phyloP scores from a whole-genome alignment of 1,140 invertebrate genomes.

The Limonius californicus region DNA sequence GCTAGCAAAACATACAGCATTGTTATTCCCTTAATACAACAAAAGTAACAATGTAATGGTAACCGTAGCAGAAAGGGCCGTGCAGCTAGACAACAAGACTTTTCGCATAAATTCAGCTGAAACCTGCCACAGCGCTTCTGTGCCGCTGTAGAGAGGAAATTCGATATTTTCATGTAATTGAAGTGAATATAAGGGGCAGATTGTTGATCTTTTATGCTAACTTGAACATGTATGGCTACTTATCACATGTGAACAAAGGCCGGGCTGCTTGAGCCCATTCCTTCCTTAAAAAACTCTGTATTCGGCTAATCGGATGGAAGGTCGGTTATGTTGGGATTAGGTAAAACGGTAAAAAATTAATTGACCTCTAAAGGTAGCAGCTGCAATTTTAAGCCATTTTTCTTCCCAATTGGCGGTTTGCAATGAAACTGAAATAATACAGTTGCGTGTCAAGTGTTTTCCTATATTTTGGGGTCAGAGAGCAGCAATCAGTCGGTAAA shows the following conservation, averaged over 20 bases:
- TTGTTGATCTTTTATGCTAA: conserved; percentile 15
- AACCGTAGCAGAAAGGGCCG: neutral
- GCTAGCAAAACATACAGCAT: conserved; percentile 2
- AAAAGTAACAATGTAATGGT: conserved; percentile 10
- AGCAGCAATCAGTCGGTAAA: conserved; percentile 7
- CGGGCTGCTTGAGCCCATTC: neutral
- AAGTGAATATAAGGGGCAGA: conserved; percentile 12
- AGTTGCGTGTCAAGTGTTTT: conserved; percentile 5
- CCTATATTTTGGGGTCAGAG: conserved; percentile 1
- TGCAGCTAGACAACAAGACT: neutral
- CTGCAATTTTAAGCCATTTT: too few relatives aligned
- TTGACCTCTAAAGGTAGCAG: too few relatives aligned
- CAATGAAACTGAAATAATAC: too few relatives aligned
- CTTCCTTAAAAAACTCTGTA: conserved; percentile 3
- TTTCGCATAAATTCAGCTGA: neutral
- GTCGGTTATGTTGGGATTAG: too few relatives aligned
- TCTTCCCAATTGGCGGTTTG: too few relatives aligned
- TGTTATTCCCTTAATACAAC: conserved; percentile 9
- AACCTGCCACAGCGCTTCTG: neutral
- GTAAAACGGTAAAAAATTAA: too few relatives aligned
- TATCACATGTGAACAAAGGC: conserved; percentile 7
- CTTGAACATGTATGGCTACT: conserved; percentile 14
- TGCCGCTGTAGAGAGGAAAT: neutral
- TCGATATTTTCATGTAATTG: conserved; percentile 13
- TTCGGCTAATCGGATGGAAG: conserved; percentile 7